phyloP scores from a whole-genome alignment of 2,113 vertebrate species.

The Nanger granti region DNA sequence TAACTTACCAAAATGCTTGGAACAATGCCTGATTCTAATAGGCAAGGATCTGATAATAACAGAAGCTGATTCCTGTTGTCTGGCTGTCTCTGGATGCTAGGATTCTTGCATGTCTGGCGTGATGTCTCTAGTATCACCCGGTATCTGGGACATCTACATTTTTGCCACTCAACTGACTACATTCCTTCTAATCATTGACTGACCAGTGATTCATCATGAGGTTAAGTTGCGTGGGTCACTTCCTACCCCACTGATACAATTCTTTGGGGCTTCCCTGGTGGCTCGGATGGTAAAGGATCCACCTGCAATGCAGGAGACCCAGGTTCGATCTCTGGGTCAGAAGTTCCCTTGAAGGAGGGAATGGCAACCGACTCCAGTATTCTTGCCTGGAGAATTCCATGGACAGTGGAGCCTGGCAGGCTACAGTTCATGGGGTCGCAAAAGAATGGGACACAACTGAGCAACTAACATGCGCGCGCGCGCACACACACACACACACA shows the following conservation, averaged over 20 bases:
- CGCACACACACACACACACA: not conserved
- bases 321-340: not conserved
- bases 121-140: not conserved
- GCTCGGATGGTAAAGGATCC: not conserved
- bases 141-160: not conserved
- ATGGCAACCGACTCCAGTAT: not conserved
- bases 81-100: not conserved
- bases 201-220: not conserved
- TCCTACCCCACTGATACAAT: not conserved
- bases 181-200: not conserved
- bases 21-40: not conserved
- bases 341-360: not conserved
- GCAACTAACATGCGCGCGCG: not conserved
- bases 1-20: not conserved
- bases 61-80: not conserved
- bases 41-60: not conserved
- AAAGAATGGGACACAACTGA: not conserved
- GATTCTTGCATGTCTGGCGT: not conserved
- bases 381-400: not conserved
- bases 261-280: not conserved
- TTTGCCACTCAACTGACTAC: not conserved
- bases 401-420: not conserved
- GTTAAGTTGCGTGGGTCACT: not conserved
- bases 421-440: too few relatives aligned
- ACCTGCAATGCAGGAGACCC: not conserved